phyloP scores from a whole-genome alignment of 2,888 invertebrate species.

The Agriopis leucophaearia region DNA sequence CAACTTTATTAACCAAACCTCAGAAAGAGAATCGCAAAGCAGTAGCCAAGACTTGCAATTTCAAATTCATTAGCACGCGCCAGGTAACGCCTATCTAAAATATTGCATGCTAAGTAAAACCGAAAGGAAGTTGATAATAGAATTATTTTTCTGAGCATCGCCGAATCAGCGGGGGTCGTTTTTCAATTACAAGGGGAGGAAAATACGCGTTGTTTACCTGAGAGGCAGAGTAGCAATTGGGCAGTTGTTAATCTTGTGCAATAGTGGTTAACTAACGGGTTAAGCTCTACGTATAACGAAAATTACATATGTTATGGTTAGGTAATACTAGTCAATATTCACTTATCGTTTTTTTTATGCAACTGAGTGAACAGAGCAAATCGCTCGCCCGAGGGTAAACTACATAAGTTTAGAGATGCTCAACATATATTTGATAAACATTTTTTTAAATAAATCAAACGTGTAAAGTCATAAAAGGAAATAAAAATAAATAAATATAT shows the following conservation, averaged over 20 bases:
- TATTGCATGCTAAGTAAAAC: slow-evolving; percentile 61
- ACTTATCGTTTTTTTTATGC: too few relatives aligned
- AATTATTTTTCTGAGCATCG: slow-evolving; percentile 77
- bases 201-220: slow-evolving; percentile 75
- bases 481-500: too few relatives aligned
- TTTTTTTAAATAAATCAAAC: too few relatives aligned
- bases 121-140: slow-evolving; percentile 66
- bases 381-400: too few relatives aligned
- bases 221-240: slow-evolving; percentile 20
- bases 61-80: slow-evolving; percentile 7
- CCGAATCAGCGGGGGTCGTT: slow-evolving; percentile 72
- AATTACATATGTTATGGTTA: too few relatives aligned
- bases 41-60: slow-evolving; percentile 1
- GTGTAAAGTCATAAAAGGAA: too few relatives aligned
- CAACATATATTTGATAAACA: too few relatives aligned
- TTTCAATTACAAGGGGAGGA: slow-evolving; percentile 78
- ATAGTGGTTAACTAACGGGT: background rate
- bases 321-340: too few relatives aligned
- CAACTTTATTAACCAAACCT: background rate
- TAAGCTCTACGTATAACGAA: background rate
- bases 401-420: too few relatives aligned
- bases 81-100: slow-evolving; percentile 52
- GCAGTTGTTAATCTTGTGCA: slow-evolving; percentile 11
- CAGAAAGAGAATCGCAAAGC: slow-evolving; percentile 1
- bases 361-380: too few relatives aligned